Evolutionary conservation across 2,888 invertebrate genomes (phyloP), one percentile per base, ranked within the genome.

Genomic region (Biston stratarius): DNA sequence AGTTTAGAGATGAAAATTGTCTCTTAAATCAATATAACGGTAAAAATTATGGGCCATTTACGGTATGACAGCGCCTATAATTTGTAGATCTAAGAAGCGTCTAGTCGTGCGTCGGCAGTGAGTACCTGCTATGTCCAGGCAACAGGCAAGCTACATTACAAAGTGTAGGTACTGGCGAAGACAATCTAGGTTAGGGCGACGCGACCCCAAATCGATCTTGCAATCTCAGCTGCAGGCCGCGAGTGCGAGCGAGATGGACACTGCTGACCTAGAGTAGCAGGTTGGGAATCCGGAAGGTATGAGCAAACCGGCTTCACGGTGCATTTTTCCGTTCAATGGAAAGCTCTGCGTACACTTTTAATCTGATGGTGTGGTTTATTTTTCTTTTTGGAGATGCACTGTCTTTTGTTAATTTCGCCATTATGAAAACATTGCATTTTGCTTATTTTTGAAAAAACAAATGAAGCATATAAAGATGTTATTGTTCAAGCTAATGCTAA

Each of bases 321-420:
- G 92, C 92, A 92, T 92, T 92, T 93, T 92, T 93, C 92, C 91
- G 88, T 90, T 91, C 91, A 92, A 88, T 91, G 92, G 92, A 92
- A 93, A 92, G 92, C 91, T 88, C 85, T 86, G 83, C 85, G 87
- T 81, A 82, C 86, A 82, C 83, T 80, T 84, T 83, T 85, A 73
- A 81, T 81, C 82, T 78, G 81, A 77, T 79, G 77, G 73, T 73
- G 79, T 81, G 77, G 14, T 14, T 80, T 78, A 77, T 73, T 78
- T 81, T 83, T 84, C 60, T 62, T 65, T 69, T 55, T 63, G 70
- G 57, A 61, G 48, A 63, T 72, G 83, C 85, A 80, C 77, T 75
- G 74, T 67, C 72, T 79, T 82, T 83, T 79, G 67, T 68, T 67
- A 55, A 59, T 2, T 45, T 24, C 38, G 62, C 55, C 60, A 33